A percentile compares a stretch with the other conserved stretches of the same genome.
Evolutionary conservation across 2,113 vertebrate species (phyloP).

Genomic region (Craseonycteris thonglongyai): DNA sequence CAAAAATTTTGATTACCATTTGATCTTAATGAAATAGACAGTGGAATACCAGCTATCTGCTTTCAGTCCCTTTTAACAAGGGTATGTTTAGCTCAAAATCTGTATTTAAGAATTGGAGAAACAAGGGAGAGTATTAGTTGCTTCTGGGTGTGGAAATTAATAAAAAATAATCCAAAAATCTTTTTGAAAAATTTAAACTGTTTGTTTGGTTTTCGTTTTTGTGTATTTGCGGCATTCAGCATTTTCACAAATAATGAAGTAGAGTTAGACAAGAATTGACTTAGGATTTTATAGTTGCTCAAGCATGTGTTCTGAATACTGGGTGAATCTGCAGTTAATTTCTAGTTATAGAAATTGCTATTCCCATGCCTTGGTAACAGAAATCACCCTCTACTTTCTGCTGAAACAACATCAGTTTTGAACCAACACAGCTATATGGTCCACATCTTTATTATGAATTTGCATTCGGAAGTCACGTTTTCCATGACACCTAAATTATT

Average conservation of each 20-base stretch:
- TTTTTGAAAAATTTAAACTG: constrained; percentile 59
- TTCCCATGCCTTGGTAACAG: background rate
- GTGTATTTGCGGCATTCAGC: constrained; percentile 16
- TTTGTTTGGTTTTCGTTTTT: background rate
- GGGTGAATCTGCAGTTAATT: constrained; percentile 64
- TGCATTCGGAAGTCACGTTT: constrained; percentile 16
- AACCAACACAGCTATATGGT: background rate
- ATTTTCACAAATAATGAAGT: constrained; percentile 71
- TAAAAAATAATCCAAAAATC: constrained; percentile 65
- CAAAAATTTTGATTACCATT: background rate
- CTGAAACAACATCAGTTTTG: constrained; percentile 34
- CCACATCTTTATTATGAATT: background rate
- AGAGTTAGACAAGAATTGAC: constrained; percentile 71
- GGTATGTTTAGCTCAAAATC: background rate
- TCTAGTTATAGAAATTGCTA: constrained; percentile 58
- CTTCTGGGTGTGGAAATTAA: background rate
- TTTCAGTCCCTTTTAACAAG: background rate
- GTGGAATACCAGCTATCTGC: background rate
- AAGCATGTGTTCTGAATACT: constrained; percentile 55
- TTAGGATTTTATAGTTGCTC: constrained; percentile 71
- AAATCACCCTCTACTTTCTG: constrained; percentile 17
- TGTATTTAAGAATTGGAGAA: background rate
- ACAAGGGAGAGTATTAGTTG: background rate
- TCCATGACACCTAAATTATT: constrained; percentile 37
- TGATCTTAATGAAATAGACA: background rate